phyloP scores from a whole-genome alignment of 2,113 vertebrate species.

The Phaethornis superciliosus region DNA sequence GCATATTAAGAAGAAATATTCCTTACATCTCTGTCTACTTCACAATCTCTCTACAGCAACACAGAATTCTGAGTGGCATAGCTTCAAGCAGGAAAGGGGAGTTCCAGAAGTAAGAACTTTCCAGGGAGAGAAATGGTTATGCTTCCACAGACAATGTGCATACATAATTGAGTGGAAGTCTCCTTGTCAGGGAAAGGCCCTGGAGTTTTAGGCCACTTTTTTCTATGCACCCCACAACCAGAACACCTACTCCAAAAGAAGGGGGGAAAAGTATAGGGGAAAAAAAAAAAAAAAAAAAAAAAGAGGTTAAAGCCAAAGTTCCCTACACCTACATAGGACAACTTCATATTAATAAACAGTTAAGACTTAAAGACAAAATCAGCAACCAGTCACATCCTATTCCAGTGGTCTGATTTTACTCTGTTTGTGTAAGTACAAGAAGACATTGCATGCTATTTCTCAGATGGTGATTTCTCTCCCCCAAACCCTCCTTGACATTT shows the following conservation, averaged over 20 bases:
- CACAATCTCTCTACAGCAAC: background rate
- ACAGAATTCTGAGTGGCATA: background rate
- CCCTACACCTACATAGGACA: background rate
- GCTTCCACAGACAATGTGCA: background rate
- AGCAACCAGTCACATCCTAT: background rate
- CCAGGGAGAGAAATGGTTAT: background rate
- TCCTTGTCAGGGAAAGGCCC: background rate
- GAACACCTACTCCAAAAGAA: background rate
- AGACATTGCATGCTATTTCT: background rate
- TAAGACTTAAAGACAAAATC: background rate
- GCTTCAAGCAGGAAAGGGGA: background rate
- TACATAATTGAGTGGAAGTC: background rate
- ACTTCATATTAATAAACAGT: background rate
- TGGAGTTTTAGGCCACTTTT: background rate
- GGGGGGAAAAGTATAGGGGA: rapidly evolving
- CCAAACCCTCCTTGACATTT: background rate
- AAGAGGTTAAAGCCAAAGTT: background rate
- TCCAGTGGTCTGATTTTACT: background rate
- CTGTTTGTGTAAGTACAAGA: background rate
- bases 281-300: no score
- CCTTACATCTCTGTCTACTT: background rate
- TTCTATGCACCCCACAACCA: background rate
- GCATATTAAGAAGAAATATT: background rate
- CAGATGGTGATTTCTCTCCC: background rate
- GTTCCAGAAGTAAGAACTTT: background rate